Percentiles rank a stretch among this genome's conserved stretches.
Conservation (phyloP, 2,113 vertebrate genomes). For the Merops nubicus region DNA sequence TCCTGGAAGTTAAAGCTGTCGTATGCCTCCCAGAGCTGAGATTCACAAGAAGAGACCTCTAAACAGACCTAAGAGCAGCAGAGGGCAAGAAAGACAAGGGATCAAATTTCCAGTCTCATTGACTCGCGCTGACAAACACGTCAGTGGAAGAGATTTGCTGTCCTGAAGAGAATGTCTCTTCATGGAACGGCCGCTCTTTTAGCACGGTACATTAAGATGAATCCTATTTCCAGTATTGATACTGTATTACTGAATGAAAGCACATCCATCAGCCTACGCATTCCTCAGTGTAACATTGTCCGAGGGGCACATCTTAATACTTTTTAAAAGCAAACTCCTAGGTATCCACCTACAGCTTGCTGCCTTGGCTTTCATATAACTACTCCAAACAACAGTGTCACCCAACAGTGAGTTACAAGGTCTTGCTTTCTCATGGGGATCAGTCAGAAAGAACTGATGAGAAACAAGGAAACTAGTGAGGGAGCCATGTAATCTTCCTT, state of each 20-base stretch:
- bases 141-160: background rate
- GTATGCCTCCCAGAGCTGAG: background rate
- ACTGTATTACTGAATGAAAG: background rate
- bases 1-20: background rate
- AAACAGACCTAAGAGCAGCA: background rate
- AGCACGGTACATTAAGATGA: background rate
- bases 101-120: constrained; percentile 9
- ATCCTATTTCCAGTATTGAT: background rate
- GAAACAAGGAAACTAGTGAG: background rate
- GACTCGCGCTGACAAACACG: background rate
- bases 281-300: background rate
- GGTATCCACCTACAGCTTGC: background rate
- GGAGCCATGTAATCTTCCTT: background rate
- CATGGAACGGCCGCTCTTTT: background rate
- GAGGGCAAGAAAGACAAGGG: background rate
- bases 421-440: background rate
- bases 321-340: background rate
- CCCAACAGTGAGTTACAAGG: background rate
- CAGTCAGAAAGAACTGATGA: background rate
- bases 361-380: background rate
- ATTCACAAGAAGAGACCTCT: background rate
- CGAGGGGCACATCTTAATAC: background rate
- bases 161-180: background rate
- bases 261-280: background rate
- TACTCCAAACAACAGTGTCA: background rate